Evolutionary conservation across 2,797 vertebrate genomes (phyloP).

Genomic region (Xenops minutus): DNA sequence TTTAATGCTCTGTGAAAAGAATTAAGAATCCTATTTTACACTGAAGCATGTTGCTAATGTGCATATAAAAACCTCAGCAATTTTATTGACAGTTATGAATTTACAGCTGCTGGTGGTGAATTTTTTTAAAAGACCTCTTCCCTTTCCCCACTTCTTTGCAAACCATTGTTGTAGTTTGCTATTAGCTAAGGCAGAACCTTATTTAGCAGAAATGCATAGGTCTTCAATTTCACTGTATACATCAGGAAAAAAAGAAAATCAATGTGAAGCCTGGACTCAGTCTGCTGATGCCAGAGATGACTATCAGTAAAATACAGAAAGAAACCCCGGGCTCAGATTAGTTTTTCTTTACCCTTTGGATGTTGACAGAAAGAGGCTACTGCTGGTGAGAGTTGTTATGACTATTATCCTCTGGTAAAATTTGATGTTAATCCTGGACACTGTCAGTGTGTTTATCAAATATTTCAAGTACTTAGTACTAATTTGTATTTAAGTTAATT

Average conservation of each 20-base stretch:
- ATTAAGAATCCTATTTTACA: conserved; percentile 52
- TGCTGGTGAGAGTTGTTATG: not conserved
- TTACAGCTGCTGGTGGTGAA: conserved; percentile 22
- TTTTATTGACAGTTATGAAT: conserved; percentile 64
- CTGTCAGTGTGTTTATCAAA: not conserved
- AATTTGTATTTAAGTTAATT: not conserved
- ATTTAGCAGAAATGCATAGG: conserved; percentile 22
- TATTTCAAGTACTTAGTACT: not conserved
- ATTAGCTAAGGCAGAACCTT: not conserved
- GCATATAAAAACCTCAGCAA: conserved; percentile 48
- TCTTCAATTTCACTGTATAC: conserved; percentile 33
- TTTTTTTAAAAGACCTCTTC: not conserved
- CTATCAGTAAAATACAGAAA: conserved; percentile 4
- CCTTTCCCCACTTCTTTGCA: not conserved
- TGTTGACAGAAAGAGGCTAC: not conserved
- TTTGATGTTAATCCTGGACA: not conserved
- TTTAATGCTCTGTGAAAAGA: conserved; percentile 56
- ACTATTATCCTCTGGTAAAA: not conserved
- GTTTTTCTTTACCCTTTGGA: not conserved
- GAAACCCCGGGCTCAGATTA: not conserved
- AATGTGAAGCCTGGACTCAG: not conserved
- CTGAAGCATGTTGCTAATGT: conserved; percentile 42
- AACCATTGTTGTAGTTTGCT: conserved; percentile 2
- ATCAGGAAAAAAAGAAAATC: conserved; percentile 35
- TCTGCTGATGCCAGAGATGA: conserved; percentile 30